Conservation (phyloP, 2,888 invertebrate species). For the Drosophila incognita region DNA sequence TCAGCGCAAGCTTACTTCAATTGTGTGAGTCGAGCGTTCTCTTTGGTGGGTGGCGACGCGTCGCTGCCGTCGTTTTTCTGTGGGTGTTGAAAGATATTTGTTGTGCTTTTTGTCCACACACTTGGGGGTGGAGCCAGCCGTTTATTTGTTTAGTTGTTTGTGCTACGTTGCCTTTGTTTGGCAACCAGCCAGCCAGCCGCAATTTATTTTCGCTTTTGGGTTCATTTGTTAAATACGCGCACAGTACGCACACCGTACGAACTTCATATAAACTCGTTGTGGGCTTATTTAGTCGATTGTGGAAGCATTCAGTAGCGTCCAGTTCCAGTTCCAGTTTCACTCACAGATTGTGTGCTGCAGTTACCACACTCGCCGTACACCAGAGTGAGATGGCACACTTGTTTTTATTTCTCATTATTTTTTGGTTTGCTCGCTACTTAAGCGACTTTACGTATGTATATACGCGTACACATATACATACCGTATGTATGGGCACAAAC, state of each 20-base stretch:
- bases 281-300: slow-evolving; percentile 22
- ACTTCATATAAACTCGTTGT: slow-evolving; percentile 35
- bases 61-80: slow-evolving; percentile 21
- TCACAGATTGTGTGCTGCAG: neutral
- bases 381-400: slow-evolving; percentile 9
- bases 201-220: slow-evolving; percentile 40
- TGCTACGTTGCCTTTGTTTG: slow-evolving; percentile 16
- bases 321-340: slow-evolving; percentile 26
- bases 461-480: neutral
- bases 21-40: slow-evolving; percentile 31
- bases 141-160: slow-evolving; percentile 7
- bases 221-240: slow-evolving; percentile 44
- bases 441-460: neutral
- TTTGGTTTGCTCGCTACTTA: slow-evolving; percentile 9
- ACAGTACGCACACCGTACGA: slow-evolving; percentile 24
- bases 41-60: slow-evolving; percentile 61
- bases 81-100: slow-evolving; percentile 22
- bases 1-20: slow-evolving; percentile 16
- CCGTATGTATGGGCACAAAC: neutral
- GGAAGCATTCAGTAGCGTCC: slow-evolving; percentile 4
- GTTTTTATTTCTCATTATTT: slow-evolving; percentile 6
- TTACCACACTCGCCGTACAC: neutral
- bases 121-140: slow-evolving; percentile 61
- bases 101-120: slow-evolving; percentile 13
- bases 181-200: slow-evolving; percentile 15